phyloP scores from a whole-genome alignment of 1,140 invertebrate genomes.

The Monochamus saltuarius region DNA sequence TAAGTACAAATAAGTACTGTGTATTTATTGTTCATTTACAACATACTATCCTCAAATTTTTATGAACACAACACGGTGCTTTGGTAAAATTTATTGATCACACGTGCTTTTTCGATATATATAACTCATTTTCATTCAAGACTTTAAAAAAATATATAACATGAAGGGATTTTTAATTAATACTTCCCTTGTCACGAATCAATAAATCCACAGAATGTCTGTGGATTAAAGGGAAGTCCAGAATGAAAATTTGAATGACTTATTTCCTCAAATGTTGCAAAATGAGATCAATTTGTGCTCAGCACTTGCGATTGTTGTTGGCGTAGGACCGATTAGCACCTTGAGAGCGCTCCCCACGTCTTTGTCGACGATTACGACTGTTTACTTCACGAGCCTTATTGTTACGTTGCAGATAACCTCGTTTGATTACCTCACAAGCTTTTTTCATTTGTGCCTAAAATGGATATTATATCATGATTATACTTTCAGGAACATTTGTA shows the following conservation, averaged over 20 bases:
- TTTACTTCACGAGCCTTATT: constrained; percentile 68
- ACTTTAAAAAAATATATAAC: constrained; percentile 20
- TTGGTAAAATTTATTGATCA: constrained; percentile 33
- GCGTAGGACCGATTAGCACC: constrained; percentile 61
- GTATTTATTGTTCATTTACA: neutral
- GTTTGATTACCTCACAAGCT: constrained; percentile 57
- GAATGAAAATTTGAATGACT: constrained; percentile 13
- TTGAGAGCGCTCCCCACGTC: constrained; percentile 63
- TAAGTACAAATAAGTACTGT: constrained; percentile 15
- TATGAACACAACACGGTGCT: constrained; percentile 41
- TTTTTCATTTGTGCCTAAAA: constrained; percentile 57
- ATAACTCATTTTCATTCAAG: constrained; percentile 10
- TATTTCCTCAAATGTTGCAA: constrained; percentile 18
- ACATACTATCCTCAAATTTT: constrained; percentile 15
- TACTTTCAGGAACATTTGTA: neutral
- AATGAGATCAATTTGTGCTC: constrained; percentile 44
- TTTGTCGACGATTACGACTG: constrained; percentile 62
- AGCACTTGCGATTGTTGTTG: constrained; percentile 76
- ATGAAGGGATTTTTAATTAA: constrained; percentile 38
- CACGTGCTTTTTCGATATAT: constrained; percentile 19
- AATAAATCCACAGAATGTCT: constrained; percentile 7
- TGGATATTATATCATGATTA: constrained; percentile 10
- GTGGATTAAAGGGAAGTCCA: constrained; percentile 11
- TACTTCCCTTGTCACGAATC: constrained; percentile 27
- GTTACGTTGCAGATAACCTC: constrained; percentile 60